Evolutionary conservation across 2,888 invertebrate genomes (phyloP).

Genomic region (Exephanes ischioxanthus): DNA sequence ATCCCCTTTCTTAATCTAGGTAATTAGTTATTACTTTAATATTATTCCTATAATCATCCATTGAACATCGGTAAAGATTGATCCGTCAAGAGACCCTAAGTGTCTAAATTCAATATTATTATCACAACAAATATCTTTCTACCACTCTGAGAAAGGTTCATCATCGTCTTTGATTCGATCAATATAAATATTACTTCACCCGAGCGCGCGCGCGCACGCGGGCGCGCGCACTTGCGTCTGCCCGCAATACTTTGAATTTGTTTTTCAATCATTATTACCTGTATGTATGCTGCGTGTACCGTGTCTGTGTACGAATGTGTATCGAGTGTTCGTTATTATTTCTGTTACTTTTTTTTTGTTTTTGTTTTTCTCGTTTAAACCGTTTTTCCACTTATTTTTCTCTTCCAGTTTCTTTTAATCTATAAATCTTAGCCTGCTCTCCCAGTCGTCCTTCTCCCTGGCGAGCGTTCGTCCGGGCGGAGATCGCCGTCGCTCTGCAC

Average conservation of each 20-base stretch:
- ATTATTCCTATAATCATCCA: constrained; percentile 69
- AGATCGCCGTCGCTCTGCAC: not conserved
- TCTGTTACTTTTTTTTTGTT: constrained; percentile 61
- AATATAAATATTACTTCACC: constrained; percentile 76
- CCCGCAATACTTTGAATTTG: constrained; percentile 66
- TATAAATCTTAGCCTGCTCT: constrained; percentile 33
- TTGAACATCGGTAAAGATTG: constrained; percentile 76
- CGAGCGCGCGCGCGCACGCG: constrained; percentile 2
- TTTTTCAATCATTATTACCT: constrained; percentile 38
- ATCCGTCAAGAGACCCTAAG: constrained; percentile 78
- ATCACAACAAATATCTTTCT: constrained; percentile 84
- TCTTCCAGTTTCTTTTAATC: constrained; percentile 2
- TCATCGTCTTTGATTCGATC: constrained; percentile 81
- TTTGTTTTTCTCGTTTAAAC: constrained; percentile 56
- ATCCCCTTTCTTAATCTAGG: constrained; percentile 48
- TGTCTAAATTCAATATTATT: constrained; percentile 82
- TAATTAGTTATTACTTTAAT: constrained; percentile 54
- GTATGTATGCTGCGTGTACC: constrained; percentile 69
- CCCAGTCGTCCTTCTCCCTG: constrained; percentile 29
- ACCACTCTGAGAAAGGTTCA: constrained; percentile 75
- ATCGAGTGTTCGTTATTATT: constrained; percentile 23
- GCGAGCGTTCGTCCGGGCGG: not conserved
- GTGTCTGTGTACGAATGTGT: constrained; percentile 66
- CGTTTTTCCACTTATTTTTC: constrained; percentile 31
- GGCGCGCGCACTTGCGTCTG: constrained; percentile 19